phyloP scores from a whole-genome alignment of 2,113 vertebrate species.

The Chiloscyllium plagiosum region DNA sequence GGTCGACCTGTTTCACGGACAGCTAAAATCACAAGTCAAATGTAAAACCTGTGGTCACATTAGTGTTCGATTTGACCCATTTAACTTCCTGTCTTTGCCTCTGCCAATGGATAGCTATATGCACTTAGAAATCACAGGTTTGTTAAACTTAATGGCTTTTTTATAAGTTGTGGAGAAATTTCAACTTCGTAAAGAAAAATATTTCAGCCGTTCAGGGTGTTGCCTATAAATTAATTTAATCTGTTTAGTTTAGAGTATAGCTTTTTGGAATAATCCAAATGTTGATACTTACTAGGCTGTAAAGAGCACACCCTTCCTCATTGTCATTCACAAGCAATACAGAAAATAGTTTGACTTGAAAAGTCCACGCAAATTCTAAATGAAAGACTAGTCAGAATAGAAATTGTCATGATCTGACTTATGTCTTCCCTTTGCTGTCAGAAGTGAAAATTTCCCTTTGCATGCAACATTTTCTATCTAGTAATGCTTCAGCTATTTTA shows the following conservation, averaged over 20 bases:
- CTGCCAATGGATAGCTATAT: conserved; percentile 98
- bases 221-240: neutral
- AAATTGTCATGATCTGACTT: neutral
- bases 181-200: neutral
- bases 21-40: conserved; percentile 95
- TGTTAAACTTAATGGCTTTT: conserved; percentile 38
- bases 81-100: conserved; percentile 95
- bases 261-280: neutral
- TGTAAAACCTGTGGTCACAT: conserved; percentile 97
- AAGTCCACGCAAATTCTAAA: neutral
- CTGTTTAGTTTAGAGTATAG: neutral
- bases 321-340: neutral
- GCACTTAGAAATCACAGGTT: conserved; percentile 97
- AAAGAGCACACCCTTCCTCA: neutral
- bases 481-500: neutral
- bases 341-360: neutral
- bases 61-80: conserved; percentile 94
- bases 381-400: neutral
- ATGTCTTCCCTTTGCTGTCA: neutral
- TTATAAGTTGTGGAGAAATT: neutral
- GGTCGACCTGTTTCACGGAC: conserved; percentile 95
- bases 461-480: neutral
- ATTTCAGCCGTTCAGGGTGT: neutral
- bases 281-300: neutral
- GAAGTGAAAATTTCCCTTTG: neutral